Evolutionary conservation across 2,888 invertebrate species (phyloP), one percentile per base, ranked within the genome.

Genomic region (Antheraea assamensis): DNA sequence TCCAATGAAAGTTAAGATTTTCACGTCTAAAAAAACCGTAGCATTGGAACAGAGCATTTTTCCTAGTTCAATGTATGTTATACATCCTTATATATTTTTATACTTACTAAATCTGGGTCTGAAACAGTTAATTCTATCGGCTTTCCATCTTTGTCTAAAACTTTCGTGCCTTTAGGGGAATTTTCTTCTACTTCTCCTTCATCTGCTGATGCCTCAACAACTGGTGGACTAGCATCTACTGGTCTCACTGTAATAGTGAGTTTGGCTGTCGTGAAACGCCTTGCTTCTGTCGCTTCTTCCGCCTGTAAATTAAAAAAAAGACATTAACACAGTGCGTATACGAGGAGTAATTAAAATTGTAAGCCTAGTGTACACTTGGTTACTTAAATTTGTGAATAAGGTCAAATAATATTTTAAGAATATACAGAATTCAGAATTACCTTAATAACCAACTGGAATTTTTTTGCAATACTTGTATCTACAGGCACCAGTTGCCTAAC

Each of bases 171-270:
- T 72, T 97, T 95, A 0, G 97, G 96, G 0, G 98, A 97, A 86
- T 98, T 98, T 88, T 98, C 98, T 83, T 97, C 97, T 0, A 98
- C 98, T 81, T 95, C 96, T 0, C 98, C 98, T 83, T 97, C 97
- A 30, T 95, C 95, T 0, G 96, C 95, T 0, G 97, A 95, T 0
- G 97, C 96, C 7, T 95, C 92, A 72, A 98, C 97, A 35, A 96
- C 96, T 0, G 98, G 98, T 0, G 98, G 98, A 90, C 97, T 97
- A 24, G 97, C 96, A 89, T 98, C 98, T 0, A 98, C 97, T 0
- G 98, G 98, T 77, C 98, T 96, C 0, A 98, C 97, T 58, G 96
- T 97, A 74, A 98, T 96, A 4, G 96, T 95, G 72, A 98, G 90
- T 87, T 97, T 98, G 0, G 98, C 98, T 35, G 97, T 97, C 0